These are phyloP conservation scores for Drosophila persimilis DNA, from an alignment of 1,140 invertebrate species.

Conservation along the genomic window DNA sequence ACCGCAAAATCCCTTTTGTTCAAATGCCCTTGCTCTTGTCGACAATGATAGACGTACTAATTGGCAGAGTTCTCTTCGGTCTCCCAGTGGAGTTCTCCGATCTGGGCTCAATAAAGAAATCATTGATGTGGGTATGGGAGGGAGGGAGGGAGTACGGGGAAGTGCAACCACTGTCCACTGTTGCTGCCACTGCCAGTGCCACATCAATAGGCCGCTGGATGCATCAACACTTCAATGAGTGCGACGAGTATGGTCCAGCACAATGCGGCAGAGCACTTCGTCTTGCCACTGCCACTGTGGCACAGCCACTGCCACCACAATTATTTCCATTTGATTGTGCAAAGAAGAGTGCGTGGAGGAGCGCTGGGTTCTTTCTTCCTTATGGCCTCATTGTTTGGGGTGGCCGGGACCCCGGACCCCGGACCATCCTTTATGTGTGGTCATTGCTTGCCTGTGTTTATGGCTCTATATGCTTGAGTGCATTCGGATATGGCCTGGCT, in stretches of 20 bases:
- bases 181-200: slow-evolving; percentile 25
- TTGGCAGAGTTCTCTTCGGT: slow-evolving; percentile 50
- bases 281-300: slow-evolving; percentile 27
- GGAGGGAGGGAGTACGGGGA: background rate
- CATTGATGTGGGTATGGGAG: slow-evolving; percentile 30
- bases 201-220: slow-evolving; percentile 68
- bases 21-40: background rate
- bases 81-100: slow-evolving; percentile 44
- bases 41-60: slow-evolving; percentile 60
- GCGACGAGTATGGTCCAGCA: slow-evolving; percentile 34
- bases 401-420: no score
- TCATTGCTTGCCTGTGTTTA: slow-evolving; percentile 70
- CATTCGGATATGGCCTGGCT: slow-evolving; percentile 59
- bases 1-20: slow-evolving; percentile 69
- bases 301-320: slow-evolving; percentile 57
- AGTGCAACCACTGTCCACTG: slow-evolving; percentile 25
- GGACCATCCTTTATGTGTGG: slow-evolving; percentile 51
- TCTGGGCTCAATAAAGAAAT: slow-evolving; percentile 73
- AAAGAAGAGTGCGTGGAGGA: slow-evolving; percentile 73
- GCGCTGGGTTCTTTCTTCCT: slow-evolving; percentile 49
- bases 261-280: slow-evolving; percentile 65
- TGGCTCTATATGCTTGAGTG: slow-evolving; percentile 77
- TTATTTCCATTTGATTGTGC: slow-evolving; percentile 80
- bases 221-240: slow-evolving; percentile 78
- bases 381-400: slow-evolving; percentile 52